Evolutionary conservation across 2,888 invertebrate genomes (phyloP).

Genomic region (Microplitis deprimator): DNA sequence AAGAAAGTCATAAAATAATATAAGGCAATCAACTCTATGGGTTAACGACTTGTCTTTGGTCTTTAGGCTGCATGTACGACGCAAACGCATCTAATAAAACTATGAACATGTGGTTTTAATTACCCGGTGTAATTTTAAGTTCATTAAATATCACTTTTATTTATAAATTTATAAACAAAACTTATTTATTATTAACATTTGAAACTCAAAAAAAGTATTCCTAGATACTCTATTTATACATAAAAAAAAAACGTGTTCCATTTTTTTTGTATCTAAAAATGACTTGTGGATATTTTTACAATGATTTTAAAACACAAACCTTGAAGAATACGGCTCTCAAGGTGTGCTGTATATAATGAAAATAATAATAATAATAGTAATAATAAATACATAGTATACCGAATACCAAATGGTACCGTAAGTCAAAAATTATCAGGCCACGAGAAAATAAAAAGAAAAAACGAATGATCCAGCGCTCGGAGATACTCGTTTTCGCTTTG

Average conservation of each 20-base stretch:
- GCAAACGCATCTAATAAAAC: not conserved
- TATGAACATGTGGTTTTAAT: not conserved
- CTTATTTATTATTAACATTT: not conserved
- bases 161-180: not conserved
- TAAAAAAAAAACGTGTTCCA: not conserved
- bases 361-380: not conserved
- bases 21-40: not conserved
- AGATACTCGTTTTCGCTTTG: conserved; percentile 33
- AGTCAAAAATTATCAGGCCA: conserved; percentile 11
- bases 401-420: not conserved
- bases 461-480: not conserved
- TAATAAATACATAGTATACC: not conserved
- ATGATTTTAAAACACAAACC: not conserved
- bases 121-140: not conserved
- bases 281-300: not conserved
- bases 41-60: not conserved
- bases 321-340: not conserved
- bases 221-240: not conserved
- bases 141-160: not conserved
- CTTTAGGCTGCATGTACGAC: not conserved
- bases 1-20: conserved; percentile 6
- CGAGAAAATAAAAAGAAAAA: not conserved
- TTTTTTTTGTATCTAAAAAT: not conserved
- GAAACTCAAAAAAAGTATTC: not conserved
- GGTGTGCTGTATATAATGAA: not conserved